A percentile compares a stretch with the other conserved stretches of the same genome.
phyloP scores from a whole-genome alignment of 1,140 invertebrate species.

The Hylyphantes graminicola region DNA sequence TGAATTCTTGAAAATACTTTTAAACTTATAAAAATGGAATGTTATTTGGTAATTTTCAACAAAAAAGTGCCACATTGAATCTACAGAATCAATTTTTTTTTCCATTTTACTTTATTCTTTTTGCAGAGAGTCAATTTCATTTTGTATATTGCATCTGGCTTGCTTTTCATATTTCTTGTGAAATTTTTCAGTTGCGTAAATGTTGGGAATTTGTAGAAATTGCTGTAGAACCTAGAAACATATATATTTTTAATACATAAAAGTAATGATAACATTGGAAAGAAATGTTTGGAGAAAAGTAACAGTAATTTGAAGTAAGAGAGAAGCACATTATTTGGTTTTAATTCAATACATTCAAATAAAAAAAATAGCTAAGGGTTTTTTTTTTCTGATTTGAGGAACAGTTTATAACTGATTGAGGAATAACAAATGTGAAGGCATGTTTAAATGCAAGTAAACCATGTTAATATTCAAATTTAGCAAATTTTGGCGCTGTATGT shows the following conservation, averaged over 20 bases:
- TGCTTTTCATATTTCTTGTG: constrained; percentile 73
- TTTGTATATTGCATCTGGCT: constrained; percentile 74
- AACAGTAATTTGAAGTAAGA: too few species aligned
- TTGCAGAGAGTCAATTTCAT: constrained; percentile 70
- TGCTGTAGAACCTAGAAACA: constrained; percentile 73
- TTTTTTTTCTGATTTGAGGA: too few species aligned
- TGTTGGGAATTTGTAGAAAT: constrained; percentile 76
- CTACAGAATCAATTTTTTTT: neutral
- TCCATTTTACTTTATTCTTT: neutral
- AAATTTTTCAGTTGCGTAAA: constrained; percentile 75
- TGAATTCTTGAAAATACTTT: too few species aligned
- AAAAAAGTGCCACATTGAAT: neutral
- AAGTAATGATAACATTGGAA: neutral
- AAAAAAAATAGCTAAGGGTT: too few species aligned
- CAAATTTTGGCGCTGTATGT: too few species aligned
- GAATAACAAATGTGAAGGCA: too few species aligned
- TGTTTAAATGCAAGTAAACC: too few species aligned
- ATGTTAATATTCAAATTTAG: too few species aligned
- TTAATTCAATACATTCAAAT: too few species aligned
- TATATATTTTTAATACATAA: neutral
- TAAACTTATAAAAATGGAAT: too few species aligned
- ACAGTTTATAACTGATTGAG: too few species aligned
- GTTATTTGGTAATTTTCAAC: neutral
- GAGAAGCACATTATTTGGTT: too few species aligned
- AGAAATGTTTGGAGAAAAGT: neutral